Conservation (phyloP, 2,113 vertebrate species). For the Podilymbus podiceps region DNA sequence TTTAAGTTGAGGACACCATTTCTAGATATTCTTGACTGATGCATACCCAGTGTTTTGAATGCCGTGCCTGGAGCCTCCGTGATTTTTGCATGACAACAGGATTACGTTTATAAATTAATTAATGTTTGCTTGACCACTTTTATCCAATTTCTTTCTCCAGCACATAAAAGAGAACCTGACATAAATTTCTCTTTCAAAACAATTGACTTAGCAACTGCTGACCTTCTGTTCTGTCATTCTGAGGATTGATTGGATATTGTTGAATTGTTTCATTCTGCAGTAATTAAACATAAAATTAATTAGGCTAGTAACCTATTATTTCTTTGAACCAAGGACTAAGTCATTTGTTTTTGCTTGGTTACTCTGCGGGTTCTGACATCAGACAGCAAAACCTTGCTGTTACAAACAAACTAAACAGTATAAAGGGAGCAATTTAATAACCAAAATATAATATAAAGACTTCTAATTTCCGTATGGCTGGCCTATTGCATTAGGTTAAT, state of each 20-base stretch:
- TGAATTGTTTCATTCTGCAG: slow-evolving; percentile 83
- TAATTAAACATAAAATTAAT: slow-evolving; percentile 89
- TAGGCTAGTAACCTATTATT: slow-evolving; percentile 82
- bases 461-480: slow-evolving; percentile 78
- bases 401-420: slow-evolving; percentile 69
- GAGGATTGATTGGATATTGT: slow-evolving; percentile 83
- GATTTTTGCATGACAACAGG: slow-evolving; percentile 73
- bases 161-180: slow-evolving; percentile 79
- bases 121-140: slow-evolving; percentile 82
- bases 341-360: slow-evolving; percentile 78
- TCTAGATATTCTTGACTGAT: slow-evolving; percentile 35
- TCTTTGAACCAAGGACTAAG: slow-evolving; percentile 81
- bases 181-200: slow-evolving; percentile 86
- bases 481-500: slow-evolving; percentile 79
- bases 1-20: background rate
- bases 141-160: slow-evolving; percentile 82
- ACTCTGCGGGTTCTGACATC: slow-evolving; percentile 70
- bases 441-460: slow-evolving; percentile 74
- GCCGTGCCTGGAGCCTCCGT: slow-evolving; percentile 31
- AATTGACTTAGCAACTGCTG: slow-evolving; percentile 85
- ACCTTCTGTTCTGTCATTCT: slow-evolving; percentile 82
- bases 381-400: slow-evolving; percentile 65
- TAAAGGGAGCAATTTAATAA: slow-evolving; percentile 74
- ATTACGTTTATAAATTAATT: slow-evolving; percentile 83
- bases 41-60: background rate